Evolutionary conservation across 2,797 vertebrate species (phyloP).

Genomic region (Pseudocheirus occidentalis): DNA sequence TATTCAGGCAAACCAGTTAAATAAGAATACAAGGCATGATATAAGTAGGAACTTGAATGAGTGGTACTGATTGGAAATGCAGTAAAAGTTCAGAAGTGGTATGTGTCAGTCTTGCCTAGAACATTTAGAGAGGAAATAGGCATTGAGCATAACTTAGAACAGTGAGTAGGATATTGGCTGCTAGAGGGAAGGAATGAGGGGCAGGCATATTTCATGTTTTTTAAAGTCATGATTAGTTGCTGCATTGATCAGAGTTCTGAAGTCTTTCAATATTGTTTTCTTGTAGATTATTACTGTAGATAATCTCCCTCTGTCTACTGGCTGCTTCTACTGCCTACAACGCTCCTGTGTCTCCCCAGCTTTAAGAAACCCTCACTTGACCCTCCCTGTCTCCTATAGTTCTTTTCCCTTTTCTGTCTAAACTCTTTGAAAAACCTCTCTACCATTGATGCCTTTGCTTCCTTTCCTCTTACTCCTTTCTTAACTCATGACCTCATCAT

Average conservation of each 20-base stretch:
- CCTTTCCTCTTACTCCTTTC: not conserved
- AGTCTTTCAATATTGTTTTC: not conserved
- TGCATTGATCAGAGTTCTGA: not conserved
- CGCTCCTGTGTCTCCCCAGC: not conserved
- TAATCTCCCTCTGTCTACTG: not conserved
- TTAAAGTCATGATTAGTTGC: not conserved
- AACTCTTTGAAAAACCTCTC: not conserved
- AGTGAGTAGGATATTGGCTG: not conserved
- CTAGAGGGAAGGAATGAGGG: not conserved
- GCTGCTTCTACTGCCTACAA: too few relatives aligned
- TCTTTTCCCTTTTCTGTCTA: not conserved
- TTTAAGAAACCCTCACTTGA: not conserved
- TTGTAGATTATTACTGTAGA: not conserved
- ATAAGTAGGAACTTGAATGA: not conserved
- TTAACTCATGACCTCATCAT: not conserved
- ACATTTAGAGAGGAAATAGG: not conserved
- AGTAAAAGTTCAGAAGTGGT: not conserved
- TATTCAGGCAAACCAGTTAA: not conserved
- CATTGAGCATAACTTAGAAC: not conserved
- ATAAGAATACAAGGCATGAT: slow-evolving; percentile 10
- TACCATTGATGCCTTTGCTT: not conserved
- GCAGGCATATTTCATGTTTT: not conserved
- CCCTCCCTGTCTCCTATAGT: not conserved
- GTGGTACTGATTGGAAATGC: not conserved
- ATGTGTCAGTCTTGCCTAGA: not conserved